A percentile compares a stretch with the other conserved stretches of the same genome.
These are phyloP conservation scores for Lanius ludovicianus DNA, from an alignment of 2,113 vertebrate genomes.

Conservation along the genomic window DNA sequence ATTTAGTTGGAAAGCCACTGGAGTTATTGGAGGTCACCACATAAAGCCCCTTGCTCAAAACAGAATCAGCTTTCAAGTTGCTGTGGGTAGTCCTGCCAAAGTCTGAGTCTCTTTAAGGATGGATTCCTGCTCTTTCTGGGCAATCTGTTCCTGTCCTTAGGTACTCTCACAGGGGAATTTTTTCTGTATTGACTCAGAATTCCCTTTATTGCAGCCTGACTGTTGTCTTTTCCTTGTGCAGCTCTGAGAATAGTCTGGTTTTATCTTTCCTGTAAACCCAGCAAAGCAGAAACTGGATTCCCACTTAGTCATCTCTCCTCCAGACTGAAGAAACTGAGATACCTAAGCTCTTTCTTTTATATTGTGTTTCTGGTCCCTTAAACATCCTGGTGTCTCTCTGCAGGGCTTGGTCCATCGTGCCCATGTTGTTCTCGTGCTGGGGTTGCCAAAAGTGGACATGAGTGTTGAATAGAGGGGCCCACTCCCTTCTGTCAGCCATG, in stretches of 20 bases:
- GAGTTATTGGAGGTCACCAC: neutral
- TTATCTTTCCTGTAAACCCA: neutral
- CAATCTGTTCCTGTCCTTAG: neutral
- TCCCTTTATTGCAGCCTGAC: neutral
- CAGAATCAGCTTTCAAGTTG: neutral
- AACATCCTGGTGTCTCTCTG: neutral
- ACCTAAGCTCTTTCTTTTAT: neutral
- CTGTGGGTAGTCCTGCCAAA: neutral
- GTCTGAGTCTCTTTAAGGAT: neutral
- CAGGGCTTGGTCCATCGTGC: neutral
- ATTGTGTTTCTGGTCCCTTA: neutral
- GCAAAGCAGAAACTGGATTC: neutral
- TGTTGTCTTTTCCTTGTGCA: neutral
- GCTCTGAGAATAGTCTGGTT: neutral
- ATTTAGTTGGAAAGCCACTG: neutral
- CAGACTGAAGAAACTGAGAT: neutral
- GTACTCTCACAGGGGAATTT: neutral
- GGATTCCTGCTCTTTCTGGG: neutral
- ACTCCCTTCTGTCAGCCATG: neutral
- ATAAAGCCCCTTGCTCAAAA: neutral
- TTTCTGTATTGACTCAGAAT: neutral
- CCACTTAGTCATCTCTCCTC: neutral
- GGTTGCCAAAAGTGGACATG: neutral
- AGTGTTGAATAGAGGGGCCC: accelerated
- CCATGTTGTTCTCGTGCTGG: neutral